phyloP scores from a whole-genome alignment of 2,113 vertebrate genomes.

The Dolichallabes microphthalmus region DNA sequence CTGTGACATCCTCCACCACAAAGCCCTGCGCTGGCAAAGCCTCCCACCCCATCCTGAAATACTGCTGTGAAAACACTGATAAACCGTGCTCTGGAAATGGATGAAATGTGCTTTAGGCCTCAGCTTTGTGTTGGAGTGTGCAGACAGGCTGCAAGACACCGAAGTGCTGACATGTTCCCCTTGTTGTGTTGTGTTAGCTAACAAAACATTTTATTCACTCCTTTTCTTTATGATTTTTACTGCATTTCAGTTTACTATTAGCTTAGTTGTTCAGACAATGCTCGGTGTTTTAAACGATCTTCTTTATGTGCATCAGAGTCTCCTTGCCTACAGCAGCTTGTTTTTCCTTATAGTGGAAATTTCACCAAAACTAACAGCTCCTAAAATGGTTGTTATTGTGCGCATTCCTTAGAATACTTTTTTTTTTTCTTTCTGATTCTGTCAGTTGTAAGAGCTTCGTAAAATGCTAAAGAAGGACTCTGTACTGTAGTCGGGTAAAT shows the following conservation, averaged over 20 bases:
- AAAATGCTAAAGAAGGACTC: not conserved
- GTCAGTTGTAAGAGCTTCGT: not conserved
- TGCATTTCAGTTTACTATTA: not conserved
- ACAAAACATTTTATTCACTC: not conserved
- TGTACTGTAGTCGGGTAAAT: constrained; percentile 12
- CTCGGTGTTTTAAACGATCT: not conserved
- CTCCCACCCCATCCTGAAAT: not conserved
- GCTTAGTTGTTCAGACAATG: not conserved
- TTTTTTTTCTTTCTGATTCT: not conserved
- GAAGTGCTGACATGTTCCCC: constrained; percentile 42
- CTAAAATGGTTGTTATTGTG: not conserved
- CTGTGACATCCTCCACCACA: not conserved
- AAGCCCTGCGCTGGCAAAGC: not conserved
- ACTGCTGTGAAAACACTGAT: constrained; percentile 13
- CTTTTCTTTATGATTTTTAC: not conserved
- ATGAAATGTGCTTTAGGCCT: constrained; percentile 42
- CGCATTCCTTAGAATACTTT: not conserved
- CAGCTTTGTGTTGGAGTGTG: constrained; percentile 26
- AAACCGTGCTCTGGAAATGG: constrained; percentile 41
- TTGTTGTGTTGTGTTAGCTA: constrained; percentile 8
- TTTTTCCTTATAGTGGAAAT: not conserved
- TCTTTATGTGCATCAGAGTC: not conserved
- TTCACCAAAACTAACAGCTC: not conserved
- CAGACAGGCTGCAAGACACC: constrained; percentile 28
- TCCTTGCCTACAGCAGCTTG: not conserved